Evolutionary conservation across 53 echinoderm and acorn worm genomes (phyloP), one percentile per base, ranked within the genome.

Genomic region (Temnopleurus reevesii): DNA sequence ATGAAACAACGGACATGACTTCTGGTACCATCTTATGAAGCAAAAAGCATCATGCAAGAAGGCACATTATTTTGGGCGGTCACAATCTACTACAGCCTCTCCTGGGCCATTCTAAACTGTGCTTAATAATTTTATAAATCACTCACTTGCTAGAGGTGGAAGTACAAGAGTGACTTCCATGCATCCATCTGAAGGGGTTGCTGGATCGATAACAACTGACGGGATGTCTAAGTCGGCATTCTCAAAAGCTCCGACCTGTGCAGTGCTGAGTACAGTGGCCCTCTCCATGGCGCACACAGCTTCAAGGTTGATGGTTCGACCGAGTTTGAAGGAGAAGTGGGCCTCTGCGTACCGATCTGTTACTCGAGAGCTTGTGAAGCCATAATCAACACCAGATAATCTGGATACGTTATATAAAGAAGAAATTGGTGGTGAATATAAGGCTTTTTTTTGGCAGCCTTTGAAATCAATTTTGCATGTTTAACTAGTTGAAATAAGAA

Each of bases 351-450:
- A 53, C 3, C 46, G 8, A 59, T 91, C 76, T 15, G 94, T 96
- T 71, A 81, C 90, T 15, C 94, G 90, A 51, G 94, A 91, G 4
- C 77, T 89, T 36, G 88, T 77, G 89, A 90, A 96, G 8, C 94
- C 93, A 86, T 92, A 94, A 53, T 96, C 94, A 6, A 90, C 84
- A 0, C 96, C 96, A 53, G 79, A 90, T 38, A 94, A 35, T 64
- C 96, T 96, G 49, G 8, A 49, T 19, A n/a, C n/a, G n/a, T n/a
- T n/a, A n/a, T n/a, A n/a, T n/a, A n/a, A n/a, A n/a, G n/a, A n/a
- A n/a, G n/a, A n/a, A n/a, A n/a, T n/a, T n/a, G n/a, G n/a, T n/a
- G n/a, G n/a, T n/a, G n/a, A n/a, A n/a, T n/a, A n/a, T n/a, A n/a
- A n/a, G n/a, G n/a, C n/a, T n/a, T n/a, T n/a, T n/a, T n/a, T n/a